Conservation (phyloP, 2,888 invertebrate genomes). For the Thereva nobilitata region DNA sequence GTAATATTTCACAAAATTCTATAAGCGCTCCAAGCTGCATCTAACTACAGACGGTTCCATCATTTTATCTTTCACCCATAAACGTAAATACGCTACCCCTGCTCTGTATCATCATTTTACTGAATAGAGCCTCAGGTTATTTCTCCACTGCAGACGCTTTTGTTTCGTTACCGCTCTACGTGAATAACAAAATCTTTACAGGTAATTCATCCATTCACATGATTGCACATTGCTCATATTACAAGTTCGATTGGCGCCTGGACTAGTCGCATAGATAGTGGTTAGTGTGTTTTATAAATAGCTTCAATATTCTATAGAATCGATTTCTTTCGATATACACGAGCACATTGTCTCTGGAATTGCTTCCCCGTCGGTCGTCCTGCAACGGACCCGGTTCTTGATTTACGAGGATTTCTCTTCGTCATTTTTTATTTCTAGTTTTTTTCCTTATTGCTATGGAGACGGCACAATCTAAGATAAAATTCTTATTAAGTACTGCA, state of each 20-base stretch:
- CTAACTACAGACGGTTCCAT: too few relatives aligned
- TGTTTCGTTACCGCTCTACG: conserved; percentile 20
- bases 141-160: not conserved
- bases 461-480: conserved; percentile 21
- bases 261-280: conserved; percentile 7
- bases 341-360: conserved; percentile 39
- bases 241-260: conserved; percentile 15
- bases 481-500: conserved; percentile 27
- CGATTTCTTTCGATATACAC: conserved; percentile 36
- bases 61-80: too few relatives aligned
- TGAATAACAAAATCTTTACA: conserved; percentile 10
- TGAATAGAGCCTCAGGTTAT: too few relatives aligned
- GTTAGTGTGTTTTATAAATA: conserved; percentile 31
- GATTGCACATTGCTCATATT: conserved; percentile 39
- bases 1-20: too few relatives aligned
- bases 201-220: conserved; percentile 37
- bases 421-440: not conserved
- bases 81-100: too few relatives aligned
- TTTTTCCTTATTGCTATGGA: not conserved
- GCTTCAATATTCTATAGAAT: conserved; percentile 34
- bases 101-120: too few relatives aligned
- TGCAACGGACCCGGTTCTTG: conserved; percentile 8
- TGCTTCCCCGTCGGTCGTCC: conserved; percentile 23
- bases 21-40: too few relatives aligned
- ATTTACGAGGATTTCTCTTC: conserved; percentile 12